These are phyloP conservation scores for Zaprionus lachaisei DNA, from an alignment of 1,140 invertebrate genomes.

Conservation along the genomic window DNA sequence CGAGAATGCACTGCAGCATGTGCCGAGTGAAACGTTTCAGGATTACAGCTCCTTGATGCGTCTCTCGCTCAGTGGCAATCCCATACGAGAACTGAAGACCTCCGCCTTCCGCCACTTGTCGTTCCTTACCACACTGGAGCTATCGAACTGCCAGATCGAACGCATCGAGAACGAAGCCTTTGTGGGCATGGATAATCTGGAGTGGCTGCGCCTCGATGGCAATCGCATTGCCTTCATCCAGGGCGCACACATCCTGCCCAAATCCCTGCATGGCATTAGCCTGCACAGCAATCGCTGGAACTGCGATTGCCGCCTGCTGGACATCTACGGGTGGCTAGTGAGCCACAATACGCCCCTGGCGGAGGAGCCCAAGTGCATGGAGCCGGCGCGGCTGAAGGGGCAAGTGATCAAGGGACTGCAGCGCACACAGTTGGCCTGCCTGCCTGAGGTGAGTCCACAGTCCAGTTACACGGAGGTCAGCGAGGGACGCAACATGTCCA, in stretches of 20 bases:
- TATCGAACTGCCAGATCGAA: constrained; percentile 92
- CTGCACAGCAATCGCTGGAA: constrained; percentile 95
- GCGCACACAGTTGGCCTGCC: constrained; percentile 91
- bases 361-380: constrained; percentile 91
- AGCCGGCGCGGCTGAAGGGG: constrained; percentile 88
- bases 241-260: constrained; percentile 89
- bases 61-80: constrained; percentile 92
- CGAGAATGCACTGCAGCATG: constrained; percentile 90
- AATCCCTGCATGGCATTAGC: constrained; percentile 90
- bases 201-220: constrained; percentile 93
- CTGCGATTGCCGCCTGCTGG: constrained; percentile 92
- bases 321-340: constrained; percentile 91
- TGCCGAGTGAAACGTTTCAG: constrained; percentile 91
- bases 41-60: constrained; percentile 92
- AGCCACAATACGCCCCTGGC: constrained; percentile 90
- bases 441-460: constrained; percentile 89
- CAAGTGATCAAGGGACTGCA: constrained; percentile 89
- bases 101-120: constrained; percentile 91
- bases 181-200: constrained; percentile 91
- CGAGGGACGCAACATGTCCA: constrained; percentile 91
- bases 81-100: constrained; percentile 89
- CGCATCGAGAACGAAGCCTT: constrained; percentile 92
- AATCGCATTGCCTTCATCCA: constrained; percentile 91
- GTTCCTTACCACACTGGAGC: constrained; percentile 91
- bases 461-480: constrained; percentile 90